Evolutionary conservation across 2,888 invertebrate species (phyloP), one percentile per base, ranked within the genome.

Genomic region (Stenichneumon culpator): DNA sequence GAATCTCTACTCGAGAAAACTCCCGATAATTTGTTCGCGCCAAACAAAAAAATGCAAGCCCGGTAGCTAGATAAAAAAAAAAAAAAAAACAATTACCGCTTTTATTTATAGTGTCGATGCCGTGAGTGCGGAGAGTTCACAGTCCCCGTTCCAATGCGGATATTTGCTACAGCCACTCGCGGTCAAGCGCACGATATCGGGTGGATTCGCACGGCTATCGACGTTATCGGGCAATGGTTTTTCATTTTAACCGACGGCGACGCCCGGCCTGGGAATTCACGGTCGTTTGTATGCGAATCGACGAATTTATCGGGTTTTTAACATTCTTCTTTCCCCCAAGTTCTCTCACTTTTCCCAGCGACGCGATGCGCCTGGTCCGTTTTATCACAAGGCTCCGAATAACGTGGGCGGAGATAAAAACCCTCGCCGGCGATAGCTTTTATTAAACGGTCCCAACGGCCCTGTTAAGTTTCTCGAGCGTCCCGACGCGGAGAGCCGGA

Each of bases 281-380:
- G 78, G 73, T 87, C 87, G 82, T 89, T 89, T 86, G 89, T 84
- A 89, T 88, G 84, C 88, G 86, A 87, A 89, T 89, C 81, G 63
- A 81, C 82, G 77, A 80, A 75, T 72, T 54, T 82, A 11, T 44
- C 54, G 68, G 50, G 52, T 73, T 65, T 70, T 63, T 14, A 32
- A 16, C 44, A 47, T 47, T 47, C 44, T 16, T 47, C 3, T 63
- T 65, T 72, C 52, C 19, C 19, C 22, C 44, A 16, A 68, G 19
- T 47, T 47, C 25, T 68, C 47, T 14, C 68, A 44, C 25, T 22
- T 54, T 39, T 39, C 36, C 22, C 54, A 72, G 72, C 22, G 28
- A 60, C 22, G 39, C 44, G 32, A 44, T 39, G 57, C 9, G 44
- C 22, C 63, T 63, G 39, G 79, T 52, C 65, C 14, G 4, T 28